phyloP scores from a whole-genome alignment of 2,888 invertebrate species.

The Morpho deidamia region DNA sequence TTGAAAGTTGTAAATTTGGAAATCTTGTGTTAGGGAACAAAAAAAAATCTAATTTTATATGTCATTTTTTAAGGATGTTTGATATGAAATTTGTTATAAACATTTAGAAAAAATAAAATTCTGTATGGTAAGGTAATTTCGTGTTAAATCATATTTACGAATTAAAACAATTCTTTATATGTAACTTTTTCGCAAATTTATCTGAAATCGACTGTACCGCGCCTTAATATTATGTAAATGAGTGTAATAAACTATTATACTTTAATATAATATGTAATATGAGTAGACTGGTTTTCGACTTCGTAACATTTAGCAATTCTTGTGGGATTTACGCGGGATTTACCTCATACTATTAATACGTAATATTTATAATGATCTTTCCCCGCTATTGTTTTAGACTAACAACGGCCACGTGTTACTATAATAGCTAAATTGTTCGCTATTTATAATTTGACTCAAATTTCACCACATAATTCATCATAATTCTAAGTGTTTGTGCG shows the following conservation, averaged over 20 bases:
- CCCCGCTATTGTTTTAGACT: background rate
- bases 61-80: too few relatives aligned
- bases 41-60: too few relatives aligned
- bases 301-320: background rate
- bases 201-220: background rate
- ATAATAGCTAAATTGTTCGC: background rate
- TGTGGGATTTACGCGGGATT: constrained; percentile 6
- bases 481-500: too few relatives aligned
- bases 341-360: constrained; percentile 4
- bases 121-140: background rate
- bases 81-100: too few relatives aligned
- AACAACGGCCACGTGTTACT: background rate
- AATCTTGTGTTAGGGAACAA: too few relatives aligned
- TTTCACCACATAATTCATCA: background rate
- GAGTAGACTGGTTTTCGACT: constrained; percentile 2
- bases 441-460: background rate
- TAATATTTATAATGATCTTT: background rate
- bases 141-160: background rate
- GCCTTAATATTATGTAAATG: constrained; percentile 4
- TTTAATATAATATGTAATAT: background rate
- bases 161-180: background rate
- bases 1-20: too few relatives aligned
- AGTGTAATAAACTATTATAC: background rate
- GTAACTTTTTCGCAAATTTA: background rate
- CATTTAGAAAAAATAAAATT: background rate